These are phyloP conservation scores for Micromesistius poutassou DNA, from an alignment of 2,797 vertebrate species.

Conservation along the genomic window DNA sequence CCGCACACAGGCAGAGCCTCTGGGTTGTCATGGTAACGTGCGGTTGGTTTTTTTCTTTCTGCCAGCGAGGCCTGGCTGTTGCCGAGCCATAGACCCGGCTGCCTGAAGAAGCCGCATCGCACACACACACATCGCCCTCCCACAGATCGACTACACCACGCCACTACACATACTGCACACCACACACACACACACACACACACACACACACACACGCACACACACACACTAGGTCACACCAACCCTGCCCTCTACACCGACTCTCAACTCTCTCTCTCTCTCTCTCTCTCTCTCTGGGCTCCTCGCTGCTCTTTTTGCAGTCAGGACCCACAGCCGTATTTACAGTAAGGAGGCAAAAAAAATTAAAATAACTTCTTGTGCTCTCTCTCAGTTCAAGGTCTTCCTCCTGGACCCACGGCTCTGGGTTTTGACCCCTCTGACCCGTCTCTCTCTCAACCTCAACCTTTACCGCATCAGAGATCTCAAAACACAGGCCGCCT, in stretches of 20 bases:
- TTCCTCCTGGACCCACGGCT: not conserved
- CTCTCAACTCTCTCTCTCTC: not conserved
- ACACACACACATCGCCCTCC: not conserved
- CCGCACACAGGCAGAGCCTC: constrained; percentile 78
- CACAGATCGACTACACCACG: not conserved
- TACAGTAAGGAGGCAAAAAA: too few relatives aligned
- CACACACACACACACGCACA: not conserved
- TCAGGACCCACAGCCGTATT: too few relatives aligned
- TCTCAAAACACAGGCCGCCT: not conserved
- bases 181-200: not conserved
- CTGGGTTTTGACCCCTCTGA: not conserved
- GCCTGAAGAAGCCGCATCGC: constrained; percentile 43
- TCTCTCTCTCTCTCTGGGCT: not conserved
- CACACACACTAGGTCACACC: not conserved
- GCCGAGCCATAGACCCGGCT: constrained; percentile 68
- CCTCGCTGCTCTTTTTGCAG: not conserved
- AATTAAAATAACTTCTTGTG: not conserved
- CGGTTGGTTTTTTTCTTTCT: constrained; percentile 55
- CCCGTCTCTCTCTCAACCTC: not conserved
- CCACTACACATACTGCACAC: too few relatives aligned
- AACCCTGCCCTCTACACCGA: not conserved
- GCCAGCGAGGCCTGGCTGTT: constrained; percentile 81
- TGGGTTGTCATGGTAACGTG: constrained; percentile 90
- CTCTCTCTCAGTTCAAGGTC: not conserved
- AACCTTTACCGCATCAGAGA: not conserved